Conservation (phyloP, 2,888 invertebrate species). For the Torymus auratus region DNA sequence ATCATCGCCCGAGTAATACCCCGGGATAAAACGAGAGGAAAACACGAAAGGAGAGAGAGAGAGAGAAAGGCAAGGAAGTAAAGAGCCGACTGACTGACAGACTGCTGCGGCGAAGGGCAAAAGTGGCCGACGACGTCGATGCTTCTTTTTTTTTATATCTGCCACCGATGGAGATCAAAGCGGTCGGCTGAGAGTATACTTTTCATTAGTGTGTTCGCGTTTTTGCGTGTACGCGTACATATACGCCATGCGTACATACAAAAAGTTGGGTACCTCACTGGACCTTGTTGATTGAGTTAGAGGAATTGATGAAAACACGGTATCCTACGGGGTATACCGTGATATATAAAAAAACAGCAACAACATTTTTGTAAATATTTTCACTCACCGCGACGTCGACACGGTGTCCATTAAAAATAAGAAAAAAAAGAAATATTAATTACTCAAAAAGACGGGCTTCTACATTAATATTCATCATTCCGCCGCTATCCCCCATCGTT, state of each 20-base stretch:
- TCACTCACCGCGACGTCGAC: too few species aligned
- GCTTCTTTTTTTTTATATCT: conserved; percentile 58
- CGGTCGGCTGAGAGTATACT: conserved; percentile 65
- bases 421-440: not conserved
- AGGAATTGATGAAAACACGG: too few species aligned
- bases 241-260: too few species aligned
- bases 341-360: too few species aligned
- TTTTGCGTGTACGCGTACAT: too few species aligned
- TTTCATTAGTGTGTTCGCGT: conserved; percentile 67
- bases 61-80: not conserved
- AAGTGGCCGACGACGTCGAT: conserved; percentile 36
- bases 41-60: not conserved
- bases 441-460: not conserved
- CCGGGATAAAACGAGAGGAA: not conserved
- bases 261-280: too few species aligned
- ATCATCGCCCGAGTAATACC: conserved; percentile 38
- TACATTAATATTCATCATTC: conserved; percentile 1
- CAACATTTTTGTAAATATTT: too few species aligned
- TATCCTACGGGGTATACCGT: too few species aligned
- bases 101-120: not conserved
- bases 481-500: not conserved
- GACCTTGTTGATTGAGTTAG: too few species aligned
- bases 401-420: too few species aligned
- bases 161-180: conserved; percentile 66
- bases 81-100: not conserved